Conservation (phyloP, 2,797 vertebrate species). For the Eulemur rubriventer region DNA sequence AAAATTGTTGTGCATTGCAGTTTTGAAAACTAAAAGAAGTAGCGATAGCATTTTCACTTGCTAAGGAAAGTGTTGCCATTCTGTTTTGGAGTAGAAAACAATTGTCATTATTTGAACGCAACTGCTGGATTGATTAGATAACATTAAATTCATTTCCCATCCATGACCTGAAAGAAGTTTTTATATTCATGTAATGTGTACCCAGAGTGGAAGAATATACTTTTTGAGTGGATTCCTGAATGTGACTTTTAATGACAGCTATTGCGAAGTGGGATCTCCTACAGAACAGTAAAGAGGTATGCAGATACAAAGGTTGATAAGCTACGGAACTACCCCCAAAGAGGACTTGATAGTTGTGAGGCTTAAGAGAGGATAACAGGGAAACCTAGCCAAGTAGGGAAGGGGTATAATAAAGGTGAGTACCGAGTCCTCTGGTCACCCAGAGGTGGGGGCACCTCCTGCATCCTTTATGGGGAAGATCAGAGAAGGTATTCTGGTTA, state of each 20-base stretch:
- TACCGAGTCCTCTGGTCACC: not conserved
- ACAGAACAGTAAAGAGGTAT: not conserved
- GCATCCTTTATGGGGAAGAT: not conserved
- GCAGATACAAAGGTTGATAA: not conserved
- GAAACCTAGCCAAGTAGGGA: not conserved
- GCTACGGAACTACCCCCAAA: not conserved
- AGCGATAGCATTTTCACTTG: slow-evolving; percentile 26
- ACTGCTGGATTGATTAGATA: not conserved
- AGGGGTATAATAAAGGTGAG: not conserved
- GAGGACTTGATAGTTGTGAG: not conserved
- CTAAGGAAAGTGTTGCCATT: not conserved
- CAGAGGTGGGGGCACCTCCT: too few species aligned
- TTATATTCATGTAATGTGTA: not conserved
- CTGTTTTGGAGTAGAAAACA: not conserved
- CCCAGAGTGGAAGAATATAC: not conserved
- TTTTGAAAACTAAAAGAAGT: slow-evolving; percentile 45
- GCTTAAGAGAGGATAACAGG: not conserved
- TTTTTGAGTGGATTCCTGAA: not conserved
- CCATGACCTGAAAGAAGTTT: not conserved
- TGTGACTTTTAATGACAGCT: not conserved
- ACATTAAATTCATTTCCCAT: not conserved
- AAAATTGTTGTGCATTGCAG: slow-evolving; percentile 26
- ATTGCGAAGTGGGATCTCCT: not conserved
- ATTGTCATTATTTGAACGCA: not conserved
- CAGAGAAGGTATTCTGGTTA: not conserved